These are phyloP conservation scores for Chloromyia formosa DNA, from an alignment of 2,888 invertebrate species.

Conservation along the genomic window DNA sequence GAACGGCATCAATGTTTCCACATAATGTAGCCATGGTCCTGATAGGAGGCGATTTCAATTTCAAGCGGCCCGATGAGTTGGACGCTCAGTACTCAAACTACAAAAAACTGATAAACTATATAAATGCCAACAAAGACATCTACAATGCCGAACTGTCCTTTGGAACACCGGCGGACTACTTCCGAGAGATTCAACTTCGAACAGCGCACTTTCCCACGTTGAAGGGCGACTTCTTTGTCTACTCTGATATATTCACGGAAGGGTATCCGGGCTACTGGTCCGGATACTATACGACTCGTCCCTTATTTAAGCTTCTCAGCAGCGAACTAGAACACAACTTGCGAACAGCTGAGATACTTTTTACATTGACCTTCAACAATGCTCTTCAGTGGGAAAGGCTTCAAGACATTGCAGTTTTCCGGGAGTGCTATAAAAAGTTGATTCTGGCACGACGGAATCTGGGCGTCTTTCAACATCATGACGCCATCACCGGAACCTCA, in stretches of 20 bases:
- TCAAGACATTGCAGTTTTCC: conserved; percentile 75
- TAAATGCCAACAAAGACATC: conserved; percentile 78
- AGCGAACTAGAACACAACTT: conserved; percentile 84
- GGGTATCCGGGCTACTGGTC: conserved; percentile 97
- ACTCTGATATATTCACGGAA: conserved; percentile 92
- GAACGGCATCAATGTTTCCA: conserved; percentile 86
- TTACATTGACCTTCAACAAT: conserved; percentile 80
- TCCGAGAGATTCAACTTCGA: conserved; percentile 76
- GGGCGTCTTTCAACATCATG: conserved; percentile 95
- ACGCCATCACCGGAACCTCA: conserved; percentile 96
- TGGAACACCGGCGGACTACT: conserved; percentile 92
- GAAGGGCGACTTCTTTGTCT: conserved; percentile 95
- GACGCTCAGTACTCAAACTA: conserved; percentile 95
- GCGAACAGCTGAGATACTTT: conserved; percentile 84
- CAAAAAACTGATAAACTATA: conserved; percentile 86
- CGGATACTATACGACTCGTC: conserved; percentile 92
- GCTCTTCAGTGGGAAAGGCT: conserved; percentile 70
- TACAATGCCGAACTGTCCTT: conserved; percentile 81
- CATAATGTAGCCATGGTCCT: conserved; percentile 94
- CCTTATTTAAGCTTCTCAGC: conserved; percentile 86
- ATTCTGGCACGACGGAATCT: conserved; percentile 83
- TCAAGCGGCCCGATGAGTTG: conserved; percentile 89
- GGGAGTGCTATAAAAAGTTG: conserved; percentile 83
- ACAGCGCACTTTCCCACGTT: conserved; percentile 77
- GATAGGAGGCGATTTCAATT: conserved; percentile 95